These are phyloP conservation scores for Chaitophorus viminalis DNA, from an alignment of 2,888 invertebrate genomes.

Conservation along the genomic window DNA sequence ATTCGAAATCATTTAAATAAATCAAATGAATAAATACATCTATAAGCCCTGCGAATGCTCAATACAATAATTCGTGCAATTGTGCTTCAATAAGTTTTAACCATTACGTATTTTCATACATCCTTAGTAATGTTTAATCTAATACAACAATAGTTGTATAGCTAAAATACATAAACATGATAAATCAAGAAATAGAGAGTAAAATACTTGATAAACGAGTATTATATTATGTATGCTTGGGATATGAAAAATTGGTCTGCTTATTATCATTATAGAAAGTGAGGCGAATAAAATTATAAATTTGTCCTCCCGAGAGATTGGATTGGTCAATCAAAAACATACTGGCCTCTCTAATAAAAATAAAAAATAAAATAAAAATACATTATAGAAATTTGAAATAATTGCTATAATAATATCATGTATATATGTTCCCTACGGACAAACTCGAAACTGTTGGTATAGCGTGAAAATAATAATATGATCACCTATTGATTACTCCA, in stretches of 20 bases:
- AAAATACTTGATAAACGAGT: neutral
- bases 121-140: neutral
- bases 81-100: neutral
- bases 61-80: neutral
- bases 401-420: neutral
- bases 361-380: neutral
- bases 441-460: neutral
- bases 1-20: neutral
- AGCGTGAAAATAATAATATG: neutral
- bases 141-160: constrained; percentile 8
- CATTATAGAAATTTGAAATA: neutral
- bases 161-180: neutral
- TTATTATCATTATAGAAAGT: constrained; percentile 26
- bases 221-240: constrained; percentile 14
- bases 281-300: constrained; percentile 46
- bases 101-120: neutral
- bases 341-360: neutral
- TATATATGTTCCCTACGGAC: neutral
- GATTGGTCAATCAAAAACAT: constrained; percentile 4
- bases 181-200: constrained; percentile 44
- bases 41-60: no score
- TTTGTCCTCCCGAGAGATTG: constrained; percentile 13
- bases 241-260: constrained; percentile 39
- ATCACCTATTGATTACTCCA: neutral
- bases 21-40: no score